Percentiles rank a stretch among this genome's conserved stretches.
Conservation (phyloP, 2,797 vertebrate genomes). For the Gorsachius magnificus region DNA sequence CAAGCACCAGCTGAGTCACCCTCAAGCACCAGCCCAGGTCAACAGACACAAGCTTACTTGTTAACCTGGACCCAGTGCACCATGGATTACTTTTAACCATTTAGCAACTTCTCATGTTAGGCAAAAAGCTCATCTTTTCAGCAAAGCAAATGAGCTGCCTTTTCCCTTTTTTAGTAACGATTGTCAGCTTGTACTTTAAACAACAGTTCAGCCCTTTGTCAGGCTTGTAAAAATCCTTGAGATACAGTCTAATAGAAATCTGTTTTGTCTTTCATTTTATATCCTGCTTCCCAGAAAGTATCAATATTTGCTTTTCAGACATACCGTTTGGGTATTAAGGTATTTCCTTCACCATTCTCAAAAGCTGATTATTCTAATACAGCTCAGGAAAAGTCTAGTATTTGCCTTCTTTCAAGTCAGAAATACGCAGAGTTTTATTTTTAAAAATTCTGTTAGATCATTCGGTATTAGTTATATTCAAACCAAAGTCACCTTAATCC, state of each 20-base stretch:
- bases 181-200: not conserved
- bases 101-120: not conserved
- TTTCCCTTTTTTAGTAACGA: not conserved
- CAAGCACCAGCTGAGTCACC: not conserved
- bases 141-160: not conserved
- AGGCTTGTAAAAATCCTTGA: slow-evolving; percentile 1
- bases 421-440: slow-evolving; percentile 22
- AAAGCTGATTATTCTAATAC: slow-evolving; percentile 67
- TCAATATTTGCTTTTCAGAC: slow-evolving; percentile 50
- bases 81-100: not conserved
- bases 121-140: not conserved
- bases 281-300: slow-evolving; percentile 3
- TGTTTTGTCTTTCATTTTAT: slow-evolving; percentile 23
- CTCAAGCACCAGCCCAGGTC: not conserved
- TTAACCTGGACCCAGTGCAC: not conserved
- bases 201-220: not conserved
- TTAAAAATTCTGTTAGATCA: slow-evolving; percentile 7
- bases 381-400: slow-evolving; percentile 38
- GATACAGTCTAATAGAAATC: not conserved
- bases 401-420: slow-evolving; percentile 34
- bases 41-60: not conserved
- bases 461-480: slow-evolving; percentile 49
- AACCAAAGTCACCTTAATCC: slow-evolving; percentile 78
- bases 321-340: slow-evolving; percentile 26
- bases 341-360: slow-evolving; percentile 29